Evolutionary conservation across 2,113 vertebrate species (phyloP).

Genomic region (Perca fluviatilis): DNA sequence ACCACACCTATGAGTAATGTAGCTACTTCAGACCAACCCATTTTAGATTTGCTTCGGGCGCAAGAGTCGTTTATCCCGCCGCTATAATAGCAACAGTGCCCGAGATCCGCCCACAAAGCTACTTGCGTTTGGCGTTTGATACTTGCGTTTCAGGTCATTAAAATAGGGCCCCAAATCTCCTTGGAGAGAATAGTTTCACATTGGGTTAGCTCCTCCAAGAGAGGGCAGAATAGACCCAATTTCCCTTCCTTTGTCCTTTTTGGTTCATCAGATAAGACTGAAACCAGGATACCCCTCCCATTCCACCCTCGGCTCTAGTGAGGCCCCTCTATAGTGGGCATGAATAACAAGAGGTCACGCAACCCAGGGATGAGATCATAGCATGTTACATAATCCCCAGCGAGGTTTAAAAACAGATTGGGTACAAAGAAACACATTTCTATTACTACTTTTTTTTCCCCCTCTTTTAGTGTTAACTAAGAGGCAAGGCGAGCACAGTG

Average conservation of each 20-base stretch:
- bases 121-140: too few species aligned
- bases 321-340: slow-evolving; percentile 46
- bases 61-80: too few species aligned
- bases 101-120: too few species aligned
- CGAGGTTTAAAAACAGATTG: slow-evolving; percentile 22
- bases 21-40: too few species aligned
- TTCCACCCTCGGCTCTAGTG: slow-evolving; percentile 11
- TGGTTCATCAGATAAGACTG: slow-evolving; percentile 55
- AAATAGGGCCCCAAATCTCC: not conserved
- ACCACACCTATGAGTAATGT: too few species aligned
- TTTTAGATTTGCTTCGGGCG: too few species aligned
- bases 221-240: slow-evolving; percentile 10
- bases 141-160: too few species aligned
- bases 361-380: slow-evolving; percentile 53
- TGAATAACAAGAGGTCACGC: slow-evolving; percentile 53
- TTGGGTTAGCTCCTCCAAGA: slow-evolving; percentile 25
- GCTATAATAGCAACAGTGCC: too few species aligned
- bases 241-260: slow-evolving; percentile 44
- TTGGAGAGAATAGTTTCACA: slow-evolving; percentile 13
- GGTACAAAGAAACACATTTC: slow-evolving; percentile 3
- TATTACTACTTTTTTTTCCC: not conserved
- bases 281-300: slow-evolving; percentile 41
- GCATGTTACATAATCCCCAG: slow-evolving; percentile 45
- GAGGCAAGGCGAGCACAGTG: not conserved
- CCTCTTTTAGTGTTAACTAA: not conserved